phyloP scores from a whole-genome alignment of 2,113 vertebrate genomes.

The Larimichthys polyactis region DNA sequence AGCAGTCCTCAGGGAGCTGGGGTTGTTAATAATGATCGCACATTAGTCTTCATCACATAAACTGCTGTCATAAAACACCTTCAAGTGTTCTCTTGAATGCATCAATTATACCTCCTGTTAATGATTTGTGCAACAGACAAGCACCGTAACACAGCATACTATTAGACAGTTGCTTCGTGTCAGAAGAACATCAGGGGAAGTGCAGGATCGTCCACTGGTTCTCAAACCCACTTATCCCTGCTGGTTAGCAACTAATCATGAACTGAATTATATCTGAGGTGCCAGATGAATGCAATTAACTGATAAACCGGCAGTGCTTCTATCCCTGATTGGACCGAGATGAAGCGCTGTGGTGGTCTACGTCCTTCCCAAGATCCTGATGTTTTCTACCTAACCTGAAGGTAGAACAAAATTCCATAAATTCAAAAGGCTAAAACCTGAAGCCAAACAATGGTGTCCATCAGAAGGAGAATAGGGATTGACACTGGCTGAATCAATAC shows the following conservation, averaged over 20 bases:
- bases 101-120: conserved; percentile 10
- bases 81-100: conserved; percentile 1
- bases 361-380: neutral
- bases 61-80: conserved; percentile 16
- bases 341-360: conserved; percentile 2
- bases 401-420: neutral
- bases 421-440: neutral
- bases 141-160: neutral
- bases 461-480: neutral
- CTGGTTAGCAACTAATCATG: conserved; percentile 25
- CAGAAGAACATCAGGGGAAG: neutral
- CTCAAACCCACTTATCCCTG: conserved; percentile 6
- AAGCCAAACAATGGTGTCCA: neutral
- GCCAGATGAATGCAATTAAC: conserved; percentile 31
- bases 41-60: conserved; percentile 27
- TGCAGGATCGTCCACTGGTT: neutral
- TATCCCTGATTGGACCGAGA: conserved; percentile 1
- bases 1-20: neutral
- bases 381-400: neutral
- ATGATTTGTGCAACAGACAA: neutral
- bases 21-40: conserved; percentile 20
- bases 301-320: conserved; percentile 25
- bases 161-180: neutral
- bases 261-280: neutral
- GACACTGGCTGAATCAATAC: neutral